These are phyloP conservation scores for Myotis myotis DNA, from an alignment of 2,797 vertebrate genomes.

Conservation along the genomic window DNA sequence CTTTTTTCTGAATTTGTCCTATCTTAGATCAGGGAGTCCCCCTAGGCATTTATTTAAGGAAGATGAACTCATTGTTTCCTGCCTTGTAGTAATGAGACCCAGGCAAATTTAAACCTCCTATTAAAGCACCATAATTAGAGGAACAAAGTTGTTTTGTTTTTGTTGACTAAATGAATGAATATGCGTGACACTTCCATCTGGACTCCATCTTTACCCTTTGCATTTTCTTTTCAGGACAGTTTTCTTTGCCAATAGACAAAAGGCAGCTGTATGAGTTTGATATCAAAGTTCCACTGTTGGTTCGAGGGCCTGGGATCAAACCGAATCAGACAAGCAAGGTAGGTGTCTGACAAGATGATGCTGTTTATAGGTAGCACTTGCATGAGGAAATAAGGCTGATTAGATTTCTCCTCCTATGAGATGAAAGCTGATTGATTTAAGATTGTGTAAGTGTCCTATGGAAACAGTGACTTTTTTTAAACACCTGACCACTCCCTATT, in stretches of 20 bases:
- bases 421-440: neutral
- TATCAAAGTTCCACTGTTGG: constrained; percentile 95
- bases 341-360: constrained; percentile 46
- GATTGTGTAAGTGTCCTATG: neutral
- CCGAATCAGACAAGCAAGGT: constrained; percentile 95
- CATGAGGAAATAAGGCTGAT: neutral
- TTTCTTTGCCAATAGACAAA: constrained; percentile 97
- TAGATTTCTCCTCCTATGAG: neutral
- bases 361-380: neutral
- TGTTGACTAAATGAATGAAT: neutral
- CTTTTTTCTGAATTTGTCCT: neutral
- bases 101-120: neutral
- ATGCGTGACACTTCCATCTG: neutral
- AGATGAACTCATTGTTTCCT: neutral
- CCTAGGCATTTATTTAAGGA: neutral
- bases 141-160: neutral
- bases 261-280: constrained; percentile 98
- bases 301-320: constrained; percentile 95
- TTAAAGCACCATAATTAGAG: neutral
- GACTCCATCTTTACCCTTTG: neutral
- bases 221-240: constrained; percentile 89
- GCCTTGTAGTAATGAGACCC: neutral
- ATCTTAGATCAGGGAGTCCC: neutral
- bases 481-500: neutral
- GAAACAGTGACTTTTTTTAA: neutral